A percentile compares a stretch with the other conserved stretches of the same genome.
Conservation (phyloP, 2,113 vertebrate genomes). For the Diadophis punctatus region DNA sequence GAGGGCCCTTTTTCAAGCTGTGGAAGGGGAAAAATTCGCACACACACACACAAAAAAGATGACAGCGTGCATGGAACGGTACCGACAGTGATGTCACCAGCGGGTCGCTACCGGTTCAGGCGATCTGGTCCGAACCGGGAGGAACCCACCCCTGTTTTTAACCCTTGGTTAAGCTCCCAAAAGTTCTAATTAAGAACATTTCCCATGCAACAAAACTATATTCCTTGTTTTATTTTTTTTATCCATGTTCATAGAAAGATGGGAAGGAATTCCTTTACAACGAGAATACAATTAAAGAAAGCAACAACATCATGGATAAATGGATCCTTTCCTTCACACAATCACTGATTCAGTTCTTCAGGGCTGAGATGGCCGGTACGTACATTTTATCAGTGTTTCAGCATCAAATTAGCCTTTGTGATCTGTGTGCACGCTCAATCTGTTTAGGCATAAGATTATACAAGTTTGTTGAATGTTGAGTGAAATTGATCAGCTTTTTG, state of each 20-base stretch:
- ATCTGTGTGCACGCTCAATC: neutral
- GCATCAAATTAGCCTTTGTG: neutral
- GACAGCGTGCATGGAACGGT: too few relatives aligned
- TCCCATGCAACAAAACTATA: slow-evolving; percentile 16
- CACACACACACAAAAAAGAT: too few relatives aligned
- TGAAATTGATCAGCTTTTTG: neutral
- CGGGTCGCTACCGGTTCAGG: too few relatives aligned
- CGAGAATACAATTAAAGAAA: slow-evolving; percentile 78
- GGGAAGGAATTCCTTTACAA: slow-evolving; percentile 84
- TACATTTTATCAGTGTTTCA: neutral
- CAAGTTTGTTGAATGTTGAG: neutral
- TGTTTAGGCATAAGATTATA: neutral
- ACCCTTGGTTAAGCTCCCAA: neutral
- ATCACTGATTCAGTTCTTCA: slow-evolving; percentile 92
- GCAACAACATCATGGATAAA: slow-evolving; percentile 92
- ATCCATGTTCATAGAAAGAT: slow-evolving; percentile 76
- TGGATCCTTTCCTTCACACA: slow-evolving; percentile 97
- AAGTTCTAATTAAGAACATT: neutral
- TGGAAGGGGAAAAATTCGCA: too few relatives aligned
- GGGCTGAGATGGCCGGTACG: slow-evolving; percentile 90
- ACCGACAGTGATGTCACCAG: too few relatives aligned
- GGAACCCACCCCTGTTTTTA: too few relatives aligned
- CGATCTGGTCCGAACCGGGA: too few relatives aligned
- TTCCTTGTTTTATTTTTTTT: slow-evolving; percentile 36
- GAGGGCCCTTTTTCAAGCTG: too few relatives aligned